Base-by-base conservation (phyloP, 2,113 vertebrate species). In the Colossoma macropomum region DNA sequence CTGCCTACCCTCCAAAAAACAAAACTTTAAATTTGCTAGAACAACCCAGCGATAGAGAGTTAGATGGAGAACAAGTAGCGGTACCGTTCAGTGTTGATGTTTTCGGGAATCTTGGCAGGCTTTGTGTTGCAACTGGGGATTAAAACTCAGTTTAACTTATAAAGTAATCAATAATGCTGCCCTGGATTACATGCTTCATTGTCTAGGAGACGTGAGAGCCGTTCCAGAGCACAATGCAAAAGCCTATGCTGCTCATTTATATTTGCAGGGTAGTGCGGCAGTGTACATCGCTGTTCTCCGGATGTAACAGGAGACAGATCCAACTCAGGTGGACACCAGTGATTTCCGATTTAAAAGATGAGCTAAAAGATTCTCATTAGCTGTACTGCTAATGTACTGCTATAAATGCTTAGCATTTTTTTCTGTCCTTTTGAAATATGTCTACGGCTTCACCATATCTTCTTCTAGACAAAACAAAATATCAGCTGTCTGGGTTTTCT, bases 401-500 rank as follows among this genome's bases (percentile, higher is more conserved):
- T 56, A 34, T 75, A 21, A 38, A 81, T 82, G 45, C 73, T 72
- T 27, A 4, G n/a, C 25, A 25, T 60, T 25, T 11, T 10, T 13
- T 74, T 48, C 11, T 41, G 16, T 81, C 10, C 41, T 45, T 45
- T 45, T 5, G 41, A 45, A 45, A 9, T 45, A 11, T 9, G 41
- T 45, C 6, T 34, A 25, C 63, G 32, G 25, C 60, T 66, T 81
- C 32, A 75, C 65, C 38, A 41, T n/a, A 50, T 74, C 60, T 54
- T 66, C 80, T 68, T 75, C 11, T 56, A 62, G 30, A 75, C 19
- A 82, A 82, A 75, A 34, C 80, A 48, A 41, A 68, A 41, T 73
- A 41, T 75, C 62, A 66, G 52, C 45, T 66, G 45, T 75, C 60
- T 68, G 60, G 28, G 41, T 34, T 65, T 23, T 25, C 8, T 17